Base-by-base conservation (phyloP, 2,888 invertebrate species). In the Drosophila ustulata region DNA sequence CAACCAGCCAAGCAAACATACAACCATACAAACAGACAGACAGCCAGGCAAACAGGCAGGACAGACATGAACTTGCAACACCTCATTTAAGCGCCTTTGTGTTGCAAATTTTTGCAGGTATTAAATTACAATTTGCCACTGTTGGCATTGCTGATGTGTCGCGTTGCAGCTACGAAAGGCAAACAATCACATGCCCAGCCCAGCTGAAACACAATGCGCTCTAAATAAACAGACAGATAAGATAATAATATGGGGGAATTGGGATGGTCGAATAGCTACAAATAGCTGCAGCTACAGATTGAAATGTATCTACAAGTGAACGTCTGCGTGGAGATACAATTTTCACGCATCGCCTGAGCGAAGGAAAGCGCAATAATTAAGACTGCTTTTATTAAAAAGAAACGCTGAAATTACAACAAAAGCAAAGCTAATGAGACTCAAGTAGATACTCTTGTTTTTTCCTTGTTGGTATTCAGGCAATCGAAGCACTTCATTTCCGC, bases 31-130 rank as follows among this genome's bases (percentile, higher is more conserved):
- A 26, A 39, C 45, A 25, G 53, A 52, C 51, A 50, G 50, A 25
- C 45, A 49, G 25, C 43, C 52, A 32, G 34, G 53, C 59, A 62
- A 63, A 51, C 56, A 56, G 57, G 62, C 53, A 45, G 23, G 52
- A 50, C 45, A 37, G 74, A 61, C 58, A 65, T 69, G 64, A 88
- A 79, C 88, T 79, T 85, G 89, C 89, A 86, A 86, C 85, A 89
- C 89, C 89, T 86, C 88, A 85, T 89, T 86, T 87, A 82, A 86
- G 88, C 85, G 82, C 87, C 75, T 83, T 86, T 83, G 82, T 83
- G 69, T 65, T 83, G 81, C 81, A 80, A 71, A 82, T 87, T 84
- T 87, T 66, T 79, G 66, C 75, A 66, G 65, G 79, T 83, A 82
- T 83, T 82, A 85, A 81, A 81, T 83, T 85, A 83, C 83, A 79